These are phyloP conservation scores for Epinephelus malabaricus DNA, from an alignment of 2,797 vertebrate genomes.

Conservation along the genomic window DNA sequence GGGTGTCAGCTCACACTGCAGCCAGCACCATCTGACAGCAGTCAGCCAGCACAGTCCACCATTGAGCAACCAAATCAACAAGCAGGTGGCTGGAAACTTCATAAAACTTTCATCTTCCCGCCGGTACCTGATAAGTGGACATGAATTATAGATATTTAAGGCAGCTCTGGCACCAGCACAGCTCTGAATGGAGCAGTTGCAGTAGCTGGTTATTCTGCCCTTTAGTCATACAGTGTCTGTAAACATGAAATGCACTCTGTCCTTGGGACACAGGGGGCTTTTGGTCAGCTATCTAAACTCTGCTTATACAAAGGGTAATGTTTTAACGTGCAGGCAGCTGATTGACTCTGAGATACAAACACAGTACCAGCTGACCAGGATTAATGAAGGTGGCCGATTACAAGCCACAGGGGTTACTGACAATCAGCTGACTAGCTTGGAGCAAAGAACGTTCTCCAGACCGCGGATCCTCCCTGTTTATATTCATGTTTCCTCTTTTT, in stretches of 20 bases:
- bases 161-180: constrained; percentile 24
- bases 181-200: constrained; percentile 37
- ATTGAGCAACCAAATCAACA: constrained; percentile 41
- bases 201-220: constrained; percentile 51
- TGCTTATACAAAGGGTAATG: constrained; percentile 57
- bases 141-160: constrained; percentile 85
- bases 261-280: constrained; percentile 58
- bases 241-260: constrained; percentile 64
- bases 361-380: constrained; percentile 62
- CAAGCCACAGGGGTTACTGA: constrained; percentile 39
- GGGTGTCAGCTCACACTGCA: constrained; percentile 46
- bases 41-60: constrained; percentile 23
- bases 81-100: constrained; percentile 82
- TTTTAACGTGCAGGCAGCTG: constrained; percentile 72
- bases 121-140: constrained; percentile 74
- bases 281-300: constrained; percentile 47
- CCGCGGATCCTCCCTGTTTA: constrained; percentile 19
- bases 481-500: background rate
- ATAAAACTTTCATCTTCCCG: constrained; percentile 86
- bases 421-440: constrained; percentile 62
- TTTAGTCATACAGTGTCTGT: constrained; percentile 70
- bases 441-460: constrained; percentile 31
- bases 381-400: constrained; percentile 55
- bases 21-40: background rate
- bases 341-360: constrained; percentile 41